These are phyloP conservation scores for Drosophila mimica DNA, from an alignment of 2,888 invertebrate species.

Conservation along the genomic window DNA sequence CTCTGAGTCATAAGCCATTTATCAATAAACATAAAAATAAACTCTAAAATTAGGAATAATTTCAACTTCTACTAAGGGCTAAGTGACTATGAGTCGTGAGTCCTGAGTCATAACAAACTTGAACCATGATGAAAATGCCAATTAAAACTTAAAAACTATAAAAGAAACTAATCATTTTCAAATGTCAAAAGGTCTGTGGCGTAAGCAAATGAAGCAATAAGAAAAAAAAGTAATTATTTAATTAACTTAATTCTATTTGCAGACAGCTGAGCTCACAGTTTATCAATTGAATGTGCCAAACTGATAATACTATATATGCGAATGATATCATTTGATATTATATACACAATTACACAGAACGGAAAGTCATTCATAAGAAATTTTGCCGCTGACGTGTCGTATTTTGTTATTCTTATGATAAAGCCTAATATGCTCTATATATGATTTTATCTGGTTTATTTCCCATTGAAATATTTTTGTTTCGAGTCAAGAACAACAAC, in stretches of 20 bases:
- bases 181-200: constrained; percentile 22
- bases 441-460: constrained; percentile 13
- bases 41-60: not conserved
- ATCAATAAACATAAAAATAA: too few species aligned
- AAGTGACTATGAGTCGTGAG: not conserved
- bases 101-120: not conserved
- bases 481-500: constrained; percentile 1
- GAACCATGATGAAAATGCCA: not conserved
- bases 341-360: constrained; percentile 18
- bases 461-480: constrained; percentile 15
- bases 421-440: not conserved
- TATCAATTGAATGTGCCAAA: constrained; percentile 24
- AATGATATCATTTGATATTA: constrained; percentile 48
- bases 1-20: not conserved
- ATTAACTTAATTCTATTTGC: constrained; percentile 29
- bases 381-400: constrained; percentile 14
- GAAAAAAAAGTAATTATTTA: constrained; percentile 18
- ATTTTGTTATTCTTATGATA: constrained; percentile 18
- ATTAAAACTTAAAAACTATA: constrained; percentile 6
- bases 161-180: constrained; percentile 9
- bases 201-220: not conserved
- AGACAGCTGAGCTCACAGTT: constrained; percentile 15
- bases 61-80: not conserved
- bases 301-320: constrained; percentile 6
- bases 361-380: constrained; percentile 29